Evolutionary conservation across 2,888 invertebrate species (phyloP), one percentile per base, ranked within the genome.

Genomic region (Lasioglossum figueresi): DNA sequence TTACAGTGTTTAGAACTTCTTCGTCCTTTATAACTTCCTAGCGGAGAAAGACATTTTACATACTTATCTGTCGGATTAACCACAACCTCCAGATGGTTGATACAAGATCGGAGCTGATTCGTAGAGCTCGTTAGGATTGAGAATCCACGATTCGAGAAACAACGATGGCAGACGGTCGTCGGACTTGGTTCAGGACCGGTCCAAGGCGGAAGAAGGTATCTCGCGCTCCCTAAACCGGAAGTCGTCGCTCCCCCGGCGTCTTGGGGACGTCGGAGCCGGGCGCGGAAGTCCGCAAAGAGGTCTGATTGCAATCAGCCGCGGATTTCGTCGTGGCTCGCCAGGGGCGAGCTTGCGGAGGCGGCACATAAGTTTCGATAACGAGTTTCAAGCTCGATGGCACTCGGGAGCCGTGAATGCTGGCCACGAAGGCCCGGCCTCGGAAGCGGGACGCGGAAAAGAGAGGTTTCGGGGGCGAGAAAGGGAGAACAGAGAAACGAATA

Each of bases 291-390:
- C 86, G 87, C 87, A 89, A 90, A 92, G 90, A 91, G 91, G 89
- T 88, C 89, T 94, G 94, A 94, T 94, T 94, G 93, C 93, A 94
- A 94, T 94, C 93, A 93, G 91, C 84, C 85, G 80, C 82, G 88
- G 90, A 89, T 92, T 93, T 92, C 89, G 40, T 88, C 76, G 83
- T 80, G 75, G 79, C 73, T 43, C 72, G 74, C 80, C 73, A 63
- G 63, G 63, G 63, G 31, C 63, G 63, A 63, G 63, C 63, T 31
- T 63, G 63, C 70, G 78, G 76, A 70, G 86, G 56, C 76, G 83
- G 86, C 83, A 85, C 86, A 88, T 87, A 88, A 91, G 90, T 91
- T 91, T 88, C 89, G 88, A 91, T 91, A 91, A 91, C 90, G 91
- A 92, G 90, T 89, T 88, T 88, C 86, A 74, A 75, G 82, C 83